Base-by-base conservation (phyloP, 2,888 invertebrate species). In the Orchesella flavescens region DNA sequence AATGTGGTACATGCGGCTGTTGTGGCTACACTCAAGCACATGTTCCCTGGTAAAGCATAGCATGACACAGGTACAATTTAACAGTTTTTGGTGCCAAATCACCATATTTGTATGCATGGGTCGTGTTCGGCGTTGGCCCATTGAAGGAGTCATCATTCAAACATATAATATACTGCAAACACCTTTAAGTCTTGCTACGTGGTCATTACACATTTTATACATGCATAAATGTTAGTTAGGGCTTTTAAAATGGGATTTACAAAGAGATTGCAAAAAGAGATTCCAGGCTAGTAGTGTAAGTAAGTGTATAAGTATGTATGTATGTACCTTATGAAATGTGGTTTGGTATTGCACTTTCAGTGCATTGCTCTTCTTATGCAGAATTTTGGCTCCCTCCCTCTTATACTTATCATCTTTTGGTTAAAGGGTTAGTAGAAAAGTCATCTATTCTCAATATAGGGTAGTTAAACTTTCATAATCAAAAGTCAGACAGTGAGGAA, bases 281-380 rank as follows among this genome's bases (percentile, higher is more conserved):
- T 12, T 34, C 24, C 53, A 69, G 53, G 15, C 59, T 57, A 72
- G 19, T 49, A 15, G 7, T 49, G 55, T n/a, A n/a, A 5, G n/a
- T n/a, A 55, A 12, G n/a, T 44, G 55, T n/a, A 55, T n/a, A n/a
- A n/a, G n/a, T n/a, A 53, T 12, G 53, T 21, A 19, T 3, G 17
- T 57, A 57, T 57, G 10, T 13, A 19, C 21, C n/a, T n/a, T n/a
- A n/a, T n/a, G n/a, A n/a, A n/a, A n/a, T 57, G 17, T 57, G 23
- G n/a, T 66, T 15, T 55, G 53, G 13, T 43, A 68, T 34, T 68
- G 68, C 68, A 53, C 17, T 78, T 78, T 59, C 49, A 65, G 72
- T 73, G 55, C 75, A 76, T 15, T 72, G 79, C 66, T 77, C 57
- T 49, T 53, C 46, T 71, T 61, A 53, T 46, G 53, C 69, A 69